Percentiles rank a stretch among this genome's conserved stretches.
These are phyloP conservation scores for Plestiodon gilberti DNA, from an alignment of 2,113 vertebrate species.

Conservation along the genomic window DNA sequence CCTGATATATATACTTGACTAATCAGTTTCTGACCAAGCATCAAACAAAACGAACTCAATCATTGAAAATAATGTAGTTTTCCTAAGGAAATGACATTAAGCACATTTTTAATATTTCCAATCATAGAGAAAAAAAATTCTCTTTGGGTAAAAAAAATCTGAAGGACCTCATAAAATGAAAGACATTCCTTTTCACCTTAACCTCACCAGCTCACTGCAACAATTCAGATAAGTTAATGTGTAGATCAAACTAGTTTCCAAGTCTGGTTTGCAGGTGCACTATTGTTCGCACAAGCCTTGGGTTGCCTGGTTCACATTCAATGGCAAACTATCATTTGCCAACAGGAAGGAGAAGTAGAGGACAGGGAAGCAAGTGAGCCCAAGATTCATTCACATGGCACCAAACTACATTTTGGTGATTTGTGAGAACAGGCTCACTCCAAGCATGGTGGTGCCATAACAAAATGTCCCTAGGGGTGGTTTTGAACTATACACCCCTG, in stretches of 20 bases:
- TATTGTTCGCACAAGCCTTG: not conserved
- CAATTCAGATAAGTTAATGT: conserved; percentile 56
- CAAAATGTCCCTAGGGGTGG: too few relatives aligned
- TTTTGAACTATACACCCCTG: not conserved
- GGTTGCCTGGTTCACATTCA: not conserved
- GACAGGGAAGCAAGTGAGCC: too few relatives aligned
- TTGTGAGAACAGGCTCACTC: too few relatives aligned
- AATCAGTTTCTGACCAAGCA: conserved; percentile 6
- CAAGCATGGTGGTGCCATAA: too few relatives aligned
- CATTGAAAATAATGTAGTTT: conserved; percentile 31
- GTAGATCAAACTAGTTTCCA: conserved; percentile 32
- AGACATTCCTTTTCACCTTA: conserved; percentile 21
- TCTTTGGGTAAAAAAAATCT: conserved; percentile 42
- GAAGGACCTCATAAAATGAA: conserved; percentile 41
- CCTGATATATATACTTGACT: conserved; percentile 12
- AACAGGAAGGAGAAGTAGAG: not conserved
- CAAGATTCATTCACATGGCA: too few relatives aligned
- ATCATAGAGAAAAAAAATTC: not conserved
- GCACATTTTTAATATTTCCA: conserved; percentile 7
- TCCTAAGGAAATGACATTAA: conserved; percentile 12
- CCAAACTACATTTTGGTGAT: too few relatives aligned
- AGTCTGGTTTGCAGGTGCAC: not conserved
- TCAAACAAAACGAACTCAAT: conserved; percentile 42
- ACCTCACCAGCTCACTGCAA: not conserved
- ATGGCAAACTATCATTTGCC: not conserved